These are phyloP conservation scores for Dorcus parallelipipedus DNA, from an alignment of 2,888 invertebrate species.

Conservation along the genomic window DNA sequence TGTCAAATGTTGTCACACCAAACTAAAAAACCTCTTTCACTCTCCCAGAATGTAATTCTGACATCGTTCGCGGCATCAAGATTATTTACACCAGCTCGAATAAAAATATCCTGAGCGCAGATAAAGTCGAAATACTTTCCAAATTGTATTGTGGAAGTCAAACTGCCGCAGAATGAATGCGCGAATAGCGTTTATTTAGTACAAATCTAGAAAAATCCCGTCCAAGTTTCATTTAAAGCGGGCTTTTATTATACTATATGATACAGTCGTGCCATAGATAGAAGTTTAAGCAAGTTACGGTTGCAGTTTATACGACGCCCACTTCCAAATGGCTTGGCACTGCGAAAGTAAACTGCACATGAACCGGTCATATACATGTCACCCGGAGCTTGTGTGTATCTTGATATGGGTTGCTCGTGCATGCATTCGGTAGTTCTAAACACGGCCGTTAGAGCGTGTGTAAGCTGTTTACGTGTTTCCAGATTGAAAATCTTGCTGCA, in stretches of 20 bases:
- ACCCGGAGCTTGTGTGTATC: slow-evolving; percentile 1
- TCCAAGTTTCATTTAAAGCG: no score
- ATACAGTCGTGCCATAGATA: neutral
- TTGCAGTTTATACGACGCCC: slow-evolving; percentile 1
- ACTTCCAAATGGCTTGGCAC: neutral
- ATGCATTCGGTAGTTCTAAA: slow-evolving; percentile 9
- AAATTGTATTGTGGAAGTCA: no score
- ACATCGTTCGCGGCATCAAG: no score
- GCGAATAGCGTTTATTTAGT: no score
- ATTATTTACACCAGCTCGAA: no score
- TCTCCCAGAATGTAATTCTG: no score
- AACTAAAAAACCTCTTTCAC: no score
- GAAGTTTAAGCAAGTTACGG: slow-evolving; percentile 1
- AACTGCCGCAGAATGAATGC: no score
- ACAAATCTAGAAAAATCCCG: no score
- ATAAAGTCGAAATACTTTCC: no score
- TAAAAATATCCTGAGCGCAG: no score
- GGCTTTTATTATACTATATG: neutral
- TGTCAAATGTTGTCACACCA: no score
- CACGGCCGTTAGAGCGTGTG: slow-evolving; percentile 8
- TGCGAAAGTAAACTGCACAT: slow-evolving; percentile 5
- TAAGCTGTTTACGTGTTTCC: slow-evolving; percentile 1
- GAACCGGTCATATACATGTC: slow-evolving; percentile 4
- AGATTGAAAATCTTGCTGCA: slow-evolving; percentile 4
- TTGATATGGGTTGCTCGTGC: slow-evolving; percentile 7